Base-by-base conservation (phyloP, 2,888 invertebrate genomes). In the Archips crataeganus region DNA sequence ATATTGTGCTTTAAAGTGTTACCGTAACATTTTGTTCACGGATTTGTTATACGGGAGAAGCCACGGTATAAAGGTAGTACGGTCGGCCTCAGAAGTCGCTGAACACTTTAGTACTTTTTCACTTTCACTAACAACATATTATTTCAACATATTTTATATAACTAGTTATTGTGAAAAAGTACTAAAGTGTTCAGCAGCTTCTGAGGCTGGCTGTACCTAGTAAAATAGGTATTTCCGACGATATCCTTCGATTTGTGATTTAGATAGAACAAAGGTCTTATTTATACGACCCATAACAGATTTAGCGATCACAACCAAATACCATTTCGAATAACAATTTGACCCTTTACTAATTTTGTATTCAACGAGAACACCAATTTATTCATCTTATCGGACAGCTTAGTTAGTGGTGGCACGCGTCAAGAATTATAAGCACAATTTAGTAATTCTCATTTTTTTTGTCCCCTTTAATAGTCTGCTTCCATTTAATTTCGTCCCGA, bases 311-410 rank as follows among this genome's bases (percentile, higher is more conserved):
- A 36, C n/a, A 10, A 51, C 65, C 65, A 57, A 68, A 60, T 3
- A 36, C 59, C 34, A 62, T 51, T 23, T 15, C 32, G 68, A 59
- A 49, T 69, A 68, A 64, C 10, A 69, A 49, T 42, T 23, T 23
- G 42, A 57, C 68, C 73, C 73, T 63, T 34, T 23, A 45, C 57
- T 60, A 63, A 49, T 69, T 63, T 15, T 47, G 68, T 73, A 73
- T 73, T 68, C 73, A 11, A 60, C 15, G 49, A 49, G 42, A 59
- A 23, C 15, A 59, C 59, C 64, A 59, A 68, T 69, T 47, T 68
- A 73, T 73, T 68, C 59, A 59, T 69, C 49, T 64, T 34, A 69
- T 51, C 64, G 5, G 47, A 57, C 23, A 63, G 59, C 49, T 39
- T 64, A 42, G 63, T 69, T 51, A 59, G 68, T 49, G 36, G 5